Percentiles rank a stretch among this genome's conserved stretches.
phyloP scores from a whole-genome alignment of 1,140 invertebrate species.

The Calliphora vicina region DNA sequence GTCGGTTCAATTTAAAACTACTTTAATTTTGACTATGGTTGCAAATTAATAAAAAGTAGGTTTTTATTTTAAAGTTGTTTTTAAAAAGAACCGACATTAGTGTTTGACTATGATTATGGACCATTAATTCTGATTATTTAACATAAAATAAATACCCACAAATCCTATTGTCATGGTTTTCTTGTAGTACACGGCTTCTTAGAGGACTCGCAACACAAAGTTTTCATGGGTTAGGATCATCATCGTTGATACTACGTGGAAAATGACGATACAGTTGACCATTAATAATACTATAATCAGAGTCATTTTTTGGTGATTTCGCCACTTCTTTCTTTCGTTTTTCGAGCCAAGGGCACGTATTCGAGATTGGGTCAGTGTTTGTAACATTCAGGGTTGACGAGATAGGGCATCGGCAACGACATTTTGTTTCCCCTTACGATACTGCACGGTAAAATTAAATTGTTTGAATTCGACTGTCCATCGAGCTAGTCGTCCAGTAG shows the following conservation, averaged over 20 bases:
- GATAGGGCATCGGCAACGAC: constrained; percentile 22
- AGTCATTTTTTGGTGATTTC: background rate
- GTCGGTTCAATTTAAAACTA: no score
- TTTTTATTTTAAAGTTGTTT: no score
- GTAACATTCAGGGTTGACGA: background rate
- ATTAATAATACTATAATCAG: constrained; percentile 1
- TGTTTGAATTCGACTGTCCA: background rate
- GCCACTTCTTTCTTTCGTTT: background rate
- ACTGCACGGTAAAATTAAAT: no score
- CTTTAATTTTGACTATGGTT: no score
- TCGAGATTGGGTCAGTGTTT: background rate
- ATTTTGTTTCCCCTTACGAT: constrained; percentile 23
- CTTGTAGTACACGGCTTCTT: constrained; percentile 40
- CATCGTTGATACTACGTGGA: background rate
- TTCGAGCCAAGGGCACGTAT: constrained; percentile 20
- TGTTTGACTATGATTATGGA: no score
- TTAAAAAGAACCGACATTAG: no score
- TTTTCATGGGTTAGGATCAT: constrained; percentile 17
- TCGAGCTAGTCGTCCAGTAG: constrained; percentile 41
- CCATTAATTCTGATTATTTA: no score
- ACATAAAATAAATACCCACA: no score
- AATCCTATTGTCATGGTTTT: constrained; percentile 46
- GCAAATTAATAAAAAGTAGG: no score
- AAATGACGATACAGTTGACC: background rate
- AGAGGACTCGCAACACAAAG: constrained; percentile 42